Conservation (phyloP, 2,113 vertebrate species). For the Ceyx margarethae region DNA sequence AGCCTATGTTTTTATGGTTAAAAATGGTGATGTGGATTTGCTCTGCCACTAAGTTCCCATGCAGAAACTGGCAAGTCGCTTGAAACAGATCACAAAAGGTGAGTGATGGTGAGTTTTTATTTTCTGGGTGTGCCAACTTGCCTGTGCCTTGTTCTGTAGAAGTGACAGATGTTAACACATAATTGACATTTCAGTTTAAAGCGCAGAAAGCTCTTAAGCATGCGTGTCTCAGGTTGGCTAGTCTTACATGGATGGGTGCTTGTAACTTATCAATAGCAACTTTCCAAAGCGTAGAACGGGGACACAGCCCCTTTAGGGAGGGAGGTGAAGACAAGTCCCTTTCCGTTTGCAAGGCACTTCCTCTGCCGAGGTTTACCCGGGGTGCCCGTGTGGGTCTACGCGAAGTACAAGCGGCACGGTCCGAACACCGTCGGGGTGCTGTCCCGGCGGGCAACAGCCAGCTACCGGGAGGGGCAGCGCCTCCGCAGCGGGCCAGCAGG, state of each 20-base stretch:
- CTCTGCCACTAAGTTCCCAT: accelerated
- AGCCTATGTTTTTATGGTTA: neutral
- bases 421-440: too few species aligned
- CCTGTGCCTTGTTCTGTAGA: neutral
- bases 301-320: neutral
- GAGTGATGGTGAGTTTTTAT: accelerated
- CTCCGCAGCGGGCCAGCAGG: slow-evolving; percentile 41
- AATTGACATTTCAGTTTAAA: accelerated
- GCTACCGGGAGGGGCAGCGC: neutral
- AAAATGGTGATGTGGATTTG: neutral
- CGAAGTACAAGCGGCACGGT: accelerated
- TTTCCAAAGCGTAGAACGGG: accelerated
- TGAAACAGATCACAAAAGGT: neutral
- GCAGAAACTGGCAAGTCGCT: neutral
- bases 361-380: neutral
- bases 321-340: accelerated
- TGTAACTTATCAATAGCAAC: accelerated
- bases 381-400: accelerated
- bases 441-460: too few species aligned
- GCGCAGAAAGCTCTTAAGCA: accelerated
- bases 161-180: accelerated
- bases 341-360: neutral
- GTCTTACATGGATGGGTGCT: accelerated
- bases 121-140: neutral
- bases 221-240: neutral